A percentile compares a stretch with the other conserved stretches of the same genome.
phyloP scores from a whole-genome alignment of 2,113 vertebrate species.

The Cisticola juncidis region DNA sequence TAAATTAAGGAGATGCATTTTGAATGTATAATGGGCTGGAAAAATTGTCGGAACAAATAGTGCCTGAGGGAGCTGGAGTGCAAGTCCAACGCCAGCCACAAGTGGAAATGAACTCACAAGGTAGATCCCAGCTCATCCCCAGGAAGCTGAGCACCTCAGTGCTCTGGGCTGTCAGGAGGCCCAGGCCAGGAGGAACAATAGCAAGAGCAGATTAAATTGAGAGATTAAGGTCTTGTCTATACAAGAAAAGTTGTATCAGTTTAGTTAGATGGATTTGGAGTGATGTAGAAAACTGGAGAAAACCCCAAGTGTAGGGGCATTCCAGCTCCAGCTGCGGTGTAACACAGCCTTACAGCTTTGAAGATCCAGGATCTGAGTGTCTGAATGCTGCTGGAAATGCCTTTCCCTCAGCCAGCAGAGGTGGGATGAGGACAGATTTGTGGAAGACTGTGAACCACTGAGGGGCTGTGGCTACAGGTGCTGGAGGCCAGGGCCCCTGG shows the following conservation, averaged over 20 bases:
- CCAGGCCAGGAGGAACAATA: neutral
- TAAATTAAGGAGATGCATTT: conserved; percentile 7
- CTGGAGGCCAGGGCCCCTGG: neutral
- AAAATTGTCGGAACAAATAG: neutral
- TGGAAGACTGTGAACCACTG: fast-evolving
- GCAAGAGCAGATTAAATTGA: neutral
- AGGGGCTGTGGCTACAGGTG: neutral
- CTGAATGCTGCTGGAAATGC: neutral
- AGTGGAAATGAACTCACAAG: neutral
- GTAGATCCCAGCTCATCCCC: neutral
- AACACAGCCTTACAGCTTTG: neutral
- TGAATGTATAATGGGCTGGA: conserved; percentile 3
- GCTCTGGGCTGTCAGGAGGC: neutral
- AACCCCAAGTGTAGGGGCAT: neutral
- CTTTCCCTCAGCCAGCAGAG: neutral
- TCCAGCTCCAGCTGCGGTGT: neutral
- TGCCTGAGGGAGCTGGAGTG: neutral
- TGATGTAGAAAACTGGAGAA: conserved; percentile 23
- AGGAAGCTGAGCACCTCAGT: neutral
- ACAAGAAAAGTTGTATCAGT: conserved; percentile 49
- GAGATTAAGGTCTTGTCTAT: conserved; percentile 60
- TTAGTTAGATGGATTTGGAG: conserved; percentile 36
- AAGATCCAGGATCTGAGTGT: neutral
- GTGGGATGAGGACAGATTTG: neutral
- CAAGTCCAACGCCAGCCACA: neutral